Evolutionary conservation across 2,797 vertebrate species (phyloP).

Genomic region (Chiloscyllium punctatum): DNA sequence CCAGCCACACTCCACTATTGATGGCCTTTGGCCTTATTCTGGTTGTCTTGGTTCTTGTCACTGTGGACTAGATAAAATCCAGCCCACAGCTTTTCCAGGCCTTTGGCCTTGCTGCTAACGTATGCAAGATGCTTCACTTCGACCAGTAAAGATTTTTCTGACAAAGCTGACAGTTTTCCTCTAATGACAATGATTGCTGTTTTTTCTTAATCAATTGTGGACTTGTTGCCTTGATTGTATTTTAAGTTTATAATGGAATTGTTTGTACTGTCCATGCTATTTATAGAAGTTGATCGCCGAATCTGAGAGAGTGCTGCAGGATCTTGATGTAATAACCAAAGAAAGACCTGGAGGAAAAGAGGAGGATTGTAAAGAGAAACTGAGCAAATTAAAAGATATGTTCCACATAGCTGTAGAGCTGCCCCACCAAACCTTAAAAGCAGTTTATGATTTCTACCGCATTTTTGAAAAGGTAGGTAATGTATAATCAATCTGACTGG

Average conservation of each 20-base stretch:
- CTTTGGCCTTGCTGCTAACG: background rate
- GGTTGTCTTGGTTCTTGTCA: too few relatives aligned
- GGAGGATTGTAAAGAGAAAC: constrained; percentile 51
- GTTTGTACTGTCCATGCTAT: background rate
- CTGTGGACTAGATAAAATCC: too few relatives aligned
- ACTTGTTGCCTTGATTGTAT: background rate
- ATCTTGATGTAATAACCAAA: constrained; percentile 42
- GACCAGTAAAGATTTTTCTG: background rate
- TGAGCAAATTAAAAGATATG: constrained; percentile 53
- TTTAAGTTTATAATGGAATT: background rate
- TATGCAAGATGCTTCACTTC: background rate
- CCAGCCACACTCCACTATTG: too few relatives aligned
- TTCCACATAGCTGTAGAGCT: constrained; percentile 50
- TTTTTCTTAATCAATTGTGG: background rate
- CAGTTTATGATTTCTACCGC: constrained; percentile 53
- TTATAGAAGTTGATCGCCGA: constrained; percentile 53
- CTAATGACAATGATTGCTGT: background rate
- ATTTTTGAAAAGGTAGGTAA: constrained; percentile 52
- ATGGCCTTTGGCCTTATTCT: too few relatives aligned
- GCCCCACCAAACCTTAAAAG: constrained; percentile 52
- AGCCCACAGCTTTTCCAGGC: background rate
- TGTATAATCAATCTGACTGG: background rate
- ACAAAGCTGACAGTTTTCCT: background rate
- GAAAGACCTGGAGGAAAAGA: background rate
- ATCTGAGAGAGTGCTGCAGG: constrained; percentile 56